Base-by-base conservation (phyloP, 2,888 invertebrate species). In the Tyria jacobaeae region DNA sequence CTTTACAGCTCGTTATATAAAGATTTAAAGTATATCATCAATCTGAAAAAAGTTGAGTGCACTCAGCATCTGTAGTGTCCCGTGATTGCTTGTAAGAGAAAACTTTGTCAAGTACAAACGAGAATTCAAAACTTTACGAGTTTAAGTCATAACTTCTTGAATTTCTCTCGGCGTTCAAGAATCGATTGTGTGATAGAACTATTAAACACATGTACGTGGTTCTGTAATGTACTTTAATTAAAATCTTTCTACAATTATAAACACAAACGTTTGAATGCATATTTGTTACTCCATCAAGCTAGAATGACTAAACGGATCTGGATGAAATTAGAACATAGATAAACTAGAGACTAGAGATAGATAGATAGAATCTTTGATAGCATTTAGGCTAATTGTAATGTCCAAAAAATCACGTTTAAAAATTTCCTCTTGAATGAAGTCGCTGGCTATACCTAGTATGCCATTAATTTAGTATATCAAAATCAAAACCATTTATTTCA, bases 111-210 rank as follows among this genome's bases (percentile, higher is more conserved):
- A 57, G 21, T 57, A 34, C 51, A 51, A 50, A 39, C 39, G 24
- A 58, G 51, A 57, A 41, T 51, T 51, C 12, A 44, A 58, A 58
- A 57, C 57, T 57, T 56, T 37, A 9, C n/a, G 17, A 56, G 25
- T 56, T 39, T 34, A 31, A 58, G 41, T 51, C 51, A 31, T 21
- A 41, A 51, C 34, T 58, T 34, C 14, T 41, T 39, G n/a, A 17
- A 31, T 51, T 58, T 58, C 24, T 48, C 1, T 17, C 21, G 12
- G 7, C 10, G 41, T 21, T 41, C 41, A 41, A 41, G 17, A 17
- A 41, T 10, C 17, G 41, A 17, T 41, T 21, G 5, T 0, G 5
- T 14, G 12, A 21, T 4, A 21, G 12, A 1, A 44, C 10, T 44
- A 1, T 17, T 21, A 44, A 17, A 21, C 21, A 5, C 12, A 12